A percentile compares a stretch with the other conserved stretches of the same genome.
Evolutionary conservation across 2,888 invertebrate genomes (phyloP).

Genomic region (Neria commutata): DNA sequence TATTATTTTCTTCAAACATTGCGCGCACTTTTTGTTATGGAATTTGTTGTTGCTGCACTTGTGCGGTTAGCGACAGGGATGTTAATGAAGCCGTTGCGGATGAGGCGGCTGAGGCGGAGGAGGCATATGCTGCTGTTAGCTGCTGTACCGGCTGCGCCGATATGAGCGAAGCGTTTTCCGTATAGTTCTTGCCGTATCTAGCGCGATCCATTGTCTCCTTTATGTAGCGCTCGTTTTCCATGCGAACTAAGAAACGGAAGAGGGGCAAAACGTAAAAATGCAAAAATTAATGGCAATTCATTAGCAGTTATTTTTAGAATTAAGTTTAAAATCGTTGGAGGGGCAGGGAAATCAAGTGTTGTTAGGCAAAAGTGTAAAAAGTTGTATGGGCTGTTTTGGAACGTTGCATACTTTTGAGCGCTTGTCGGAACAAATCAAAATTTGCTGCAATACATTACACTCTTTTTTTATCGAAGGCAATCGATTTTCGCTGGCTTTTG

Average conservation of each 20-base stretch:
- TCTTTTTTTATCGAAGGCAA: neutral
- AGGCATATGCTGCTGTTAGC: conserved; percentile 20
- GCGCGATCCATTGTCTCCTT: conserved; percentile 73
- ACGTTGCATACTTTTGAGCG: too few species aligned
- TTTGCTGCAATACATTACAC: neutral
- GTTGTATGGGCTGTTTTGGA: conserved; percentile 20
- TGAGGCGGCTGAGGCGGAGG: conserved; percentile 14
- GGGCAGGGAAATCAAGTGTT: too few species aligned
- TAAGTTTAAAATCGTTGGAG: conserved; percentile 3
- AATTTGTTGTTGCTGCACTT: conserved; percentile 16
- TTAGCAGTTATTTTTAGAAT: conserved; percentile 4
- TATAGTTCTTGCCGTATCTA: conserved; percentile 58
- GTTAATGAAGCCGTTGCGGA: too few species aligned
- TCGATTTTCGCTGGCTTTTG: conserved; percentile 47
- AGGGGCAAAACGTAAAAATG: conserved; percentile 14
- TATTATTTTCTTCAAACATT: too few species aligned
- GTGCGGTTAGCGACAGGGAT: neutral
- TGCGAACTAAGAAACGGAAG: conserved; percentile 71
- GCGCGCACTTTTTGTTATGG: conserved; percentile 42
- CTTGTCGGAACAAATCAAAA: too few species aligned
- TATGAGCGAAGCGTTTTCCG: conserved; percentile 51
- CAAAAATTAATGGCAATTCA: conserved; percentile 15
- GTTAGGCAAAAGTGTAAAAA: conserved; percentile 43
- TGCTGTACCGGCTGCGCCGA: conserved; percentile 35
- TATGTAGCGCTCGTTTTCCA: conserved; percentile 87